Evolutionary conservation across 2,797 vertebrate species (phyloP).

Genomic region (Sarcoramphus papa): DNA sequence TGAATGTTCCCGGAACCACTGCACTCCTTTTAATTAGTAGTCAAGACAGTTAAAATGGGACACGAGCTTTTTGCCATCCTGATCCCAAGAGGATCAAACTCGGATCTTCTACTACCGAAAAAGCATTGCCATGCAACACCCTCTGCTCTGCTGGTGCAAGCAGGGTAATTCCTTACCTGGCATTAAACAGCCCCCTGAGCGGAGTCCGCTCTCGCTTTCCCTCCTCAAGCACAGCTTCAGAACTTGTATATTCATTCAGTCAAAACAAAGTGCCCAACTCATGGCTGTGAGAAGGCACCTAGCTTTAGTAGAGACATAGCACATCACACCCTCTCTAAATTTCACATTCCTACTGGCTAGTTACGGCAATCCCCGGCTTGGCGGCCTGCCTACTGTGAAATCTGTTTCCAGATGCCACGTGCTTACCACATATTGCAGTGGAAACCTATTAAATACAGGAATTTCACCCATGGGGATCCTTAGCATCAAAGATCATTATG

Average conservation of each 20-base stretch:
- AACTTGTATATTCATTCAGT: not conserved
- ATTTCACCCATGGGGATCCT: not conserved
- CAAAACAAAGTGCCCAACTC: not conserved
- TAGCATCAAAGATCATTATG: not conserved
- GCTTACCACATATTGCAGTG: not conserved
- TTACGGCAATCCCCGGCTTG: not conserved
- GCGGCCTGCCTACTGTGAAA: not conserved
- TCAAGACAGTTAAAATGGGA: not conserved
- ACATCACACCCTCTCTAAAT: not conserved
- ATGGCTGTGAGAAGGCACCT: not conserved
- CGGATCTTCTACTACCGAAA: not conserved
- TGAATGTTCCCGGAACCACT: accelerated
- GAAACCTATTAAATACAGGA: not conserved
- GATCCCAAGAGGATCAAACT: not conserved
- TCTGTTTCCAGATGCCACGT: not conserved
- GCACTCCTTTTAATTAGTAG: not conserved
- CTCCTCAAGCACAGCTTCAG: not conserved
- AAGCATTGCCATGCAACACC: not conserved
- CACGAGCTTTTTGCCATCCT: not conserved
- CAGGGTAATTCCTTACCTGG: not conserved
- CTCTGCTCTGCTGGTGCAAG: not conserved
- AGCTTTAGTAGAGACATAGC: not conserved
- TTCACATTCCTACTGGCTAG: not conserved
- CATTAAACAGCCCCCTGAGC: not conserved
- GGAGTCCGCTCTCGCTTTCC: not conserved